Base-by-base conservation (phyloP, 2,113 vertebrate species). In the Psittacus erithacus region DNA sequence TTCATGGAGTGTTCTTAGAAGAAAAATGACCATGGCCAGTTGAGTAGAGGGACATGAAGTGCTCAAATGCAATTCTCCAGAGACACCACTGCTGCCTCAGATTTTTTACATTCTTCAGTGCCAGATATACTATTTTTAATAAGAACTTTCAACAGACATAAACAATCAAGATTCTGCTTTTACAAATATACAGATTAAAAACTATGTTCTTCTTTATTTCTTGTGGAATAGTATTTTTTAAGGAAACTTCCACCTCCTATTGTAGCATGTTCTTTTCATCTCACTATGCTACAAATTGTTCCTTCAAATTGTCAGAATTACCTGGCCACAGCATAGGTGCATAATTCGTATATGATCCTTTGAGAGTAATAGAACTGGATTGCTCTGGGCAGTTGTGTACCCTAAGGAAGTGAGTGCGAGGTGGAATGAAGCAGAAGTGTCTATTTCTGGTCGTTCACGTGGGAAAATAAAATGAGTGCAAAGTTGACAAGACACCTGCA, bases 391-490 rank as follows among this genome's bases (percentile, higher is more conserved):
- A 65, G 77, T 85, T 91, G 70, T 33, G 81, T 44, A 70, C 70
- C 73, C 82, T 90, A 82, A 96, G 88, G 88, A 95, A 95, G 86
- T 94, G 80, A 96, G 93, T 92, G 92, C 39, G 76, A 92, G 69
- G n/a, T 71, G 82, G 92, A 92, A 92, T 46, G 86, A 95, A 97
- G 60, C 85, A 94, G 82, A 94, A 92, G 64, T n/a, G 49, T 78
- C 92, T 93, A n/a, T 92, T 93, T 92, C 69, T 95, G 62, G 69
- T 83, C 69, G 57, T 25, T 96, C 64, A 63, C 0, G 1, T 28
- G 46, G 80, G 80, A 91, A 96, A 97, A 94, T 76, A 57, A 94
- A 97, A 88, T 85, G 82, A 95, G 82, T 92, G 90, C 55, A 90
- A 91, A 86, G 80, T 25, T 95, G 90, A 95, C 80, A 84, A 79